phyloP scores from a whole-genome alignment of 2,888 invertebrate genomes.

The Epiblema foenella region DNA sequence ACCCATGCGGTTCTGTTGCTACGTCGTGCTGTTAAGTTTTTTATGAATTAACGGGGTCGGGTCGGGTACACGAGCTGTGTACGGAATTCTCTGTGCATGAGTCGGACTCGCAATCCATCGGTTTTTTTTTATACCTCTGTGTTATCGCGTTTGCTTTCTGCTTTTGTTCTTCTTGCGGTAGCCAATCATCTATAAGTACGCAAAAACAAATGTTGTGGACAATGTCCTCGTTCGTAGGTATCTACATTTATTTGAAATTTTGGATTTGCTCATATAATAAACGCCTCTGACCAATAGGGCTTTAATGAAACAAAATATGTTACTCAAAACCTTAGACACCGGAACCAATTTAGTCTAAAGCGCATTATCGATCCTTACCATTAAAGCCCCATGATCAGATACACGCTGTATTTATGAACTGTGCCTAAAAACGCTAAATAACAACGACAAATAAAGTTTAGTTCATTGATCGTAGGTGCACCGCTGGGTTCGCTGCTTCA shows the following conservation, averaged over 20 bases:
- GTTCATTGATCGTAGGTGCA: conserved; percentile 72
- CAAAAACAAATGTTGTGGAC: too few species aligned
- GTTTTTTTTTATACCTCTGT: too few species aligned
- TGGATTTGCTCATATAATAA: not conserved
- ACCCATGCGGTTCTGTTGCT: too few species aligned
- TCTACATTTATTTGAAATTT: not conserved
- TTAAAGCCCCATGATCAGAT: not conserved
- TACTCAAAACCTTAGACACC: not conserved
- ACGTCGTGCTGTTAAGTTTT: too few species aligned
- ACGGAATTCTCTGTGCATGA: too few species aligned
- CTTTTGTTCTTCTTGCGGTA: conserved; percentile 1
- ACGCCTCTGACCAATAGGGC: not conserved
- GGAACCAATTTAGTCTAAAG: not conserved
- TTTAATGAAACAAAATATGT: not conserved
- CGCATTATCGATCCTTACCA: not conserved
- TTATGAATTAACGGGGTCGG: too few species aligned
- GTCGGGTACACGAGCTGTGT: too few species aligned
- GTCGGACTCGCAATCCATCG: too few species aligned
- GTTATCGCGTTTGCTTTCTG: not conserved
- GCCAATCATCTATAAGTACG: not conserved
- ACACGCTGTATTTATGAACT: not conserved
- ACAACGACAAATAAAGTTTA: conserved; percentile 55
- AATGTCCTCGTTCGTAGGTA: not conserved
- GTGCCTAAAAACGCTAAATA: not conserved
- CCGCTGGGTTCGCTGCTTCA: conserved; percentile 63